A percentile compares a stretch with the other conserved stretches of the same genome.
These are phyloP conservation scores for Triops longicaudatus DNA, from an alignment of 1,140 invertebrate genomes.

Conservation along the genomic window DNA sequence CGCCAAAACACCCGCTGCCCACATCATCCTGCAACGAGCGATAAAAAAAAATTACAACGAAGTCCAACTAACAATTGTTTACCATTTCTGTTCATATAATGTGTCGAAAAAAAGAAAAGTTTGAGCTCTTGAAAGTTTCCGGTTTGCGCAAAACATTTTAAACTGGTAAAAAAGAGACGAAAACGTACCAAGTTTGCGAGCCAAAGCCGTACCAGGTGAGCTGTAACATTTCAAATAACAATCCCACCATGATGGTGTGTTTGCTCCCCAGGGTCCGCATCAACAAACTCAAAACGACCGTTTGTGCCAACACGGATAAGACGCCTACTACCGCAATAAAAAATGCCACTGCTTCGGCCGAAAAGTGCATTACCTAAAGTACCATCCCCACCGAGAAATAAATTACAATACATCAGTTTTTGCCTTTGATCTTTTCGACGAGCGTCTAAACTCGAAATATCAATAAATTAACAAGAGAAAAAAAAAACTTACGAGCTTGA, in stretches of 20 bases:
- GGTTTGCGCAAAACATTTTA: neutral
- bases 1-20: constrained; percentile 91
- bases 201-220: constrained; percentile 95
- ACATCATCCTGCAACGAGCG: constrained; percentile 80
- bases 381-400: too few relatives aligned
- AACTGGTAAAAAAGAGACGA: constrained; percentile 8
- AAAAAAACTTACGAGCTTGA: constrained; percentile 66
- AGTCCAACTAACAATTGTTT: too few relatives aligned
- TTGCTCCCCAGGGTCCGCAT: constrained; percentile 90
- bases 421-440: neutral
- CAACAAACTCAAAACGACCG: constrained; percentile 49
- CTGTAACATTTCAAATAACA: constrained; percentile 93
- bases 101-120: neutral
- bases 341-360: constrained; percentile 85
- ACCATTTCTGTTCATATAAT: too few relatives aligned
- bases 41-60: neutral
- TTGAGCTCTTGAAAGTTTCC: too few relatives aligned
- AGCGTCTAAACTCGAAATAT: neutral
- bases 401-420: neutral
- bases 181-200: constrained; percentile 62
- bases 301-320: constrained; percentile 90
- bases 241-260: constrained; percentile 92
- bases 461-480: too few relatives aligned
- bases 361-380: constrained; percentile 83
- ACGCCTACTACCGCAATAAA: constrained; percentile 97